Evolutionary conservation across 2,888 invertebrate genomes (phyloP).

Genomic region (Liposcelis brunnea): DNA sequence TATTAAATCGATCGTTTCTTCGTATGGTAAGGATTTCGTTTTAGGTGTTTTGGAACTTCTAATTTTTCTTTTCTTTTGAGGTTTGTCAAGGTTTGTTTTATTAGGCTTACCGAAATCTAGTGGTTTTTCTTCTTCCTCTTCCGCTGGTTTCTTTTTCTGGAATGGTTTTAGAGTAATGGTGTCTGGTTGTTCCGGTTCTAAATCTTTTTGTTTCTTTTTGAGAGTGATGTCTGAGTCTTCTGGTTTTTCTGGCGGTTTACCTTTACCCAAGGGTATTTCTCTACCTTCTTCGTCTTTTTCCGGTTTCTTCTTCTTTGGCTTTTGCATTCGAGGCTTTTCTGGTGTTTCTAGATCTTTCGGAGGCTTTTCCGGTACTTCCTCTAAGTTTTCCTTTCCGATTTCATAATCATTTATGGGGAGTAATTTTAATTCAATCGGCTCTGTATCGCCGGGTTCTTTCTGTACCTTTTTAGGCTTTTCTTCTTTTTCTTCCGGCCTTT

Average conservation of each 20-base stretch:
- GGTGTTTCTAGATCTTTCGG: slow-evolving; percentile 12
- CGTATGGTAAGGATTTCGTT: too few relatives aligned
- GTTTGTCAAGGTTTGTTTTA: slow-evolving; percentile 12
- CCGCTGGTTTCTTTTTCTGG: slow-evolving; percentile 17
- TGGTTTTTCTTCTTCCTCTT: slow-evolving; percentile 21
- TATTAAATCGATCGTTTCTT: too few relatives aligned
- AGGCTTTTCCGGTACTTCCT: slow-evolving; percentile 24
- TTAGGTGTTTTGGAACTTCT: too few relatives aligned
- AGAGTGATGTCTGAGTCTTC: slow-evolving; percentile 23
- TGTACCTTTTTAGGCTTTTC: slow-evolving; percentile 6
- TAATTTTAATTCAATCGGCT: not conserved
- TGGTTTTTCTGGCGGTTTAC: slow-evolving; percentile 22
- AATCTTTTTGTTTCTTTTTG: slow-evolving; percentile 17
- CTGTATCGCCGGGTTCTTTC: not conserved
- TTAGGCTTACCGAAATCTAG: slow-evolving; percentile 14
- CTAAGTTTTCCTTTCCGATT: slow-evolving; percentile 25
- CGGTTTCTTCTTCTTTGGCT: slow-evolving; percentile 20
- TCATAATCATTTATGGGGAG: slow-evolving; percentile 24
- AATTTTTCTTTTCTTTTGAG: too few relatives aligned
- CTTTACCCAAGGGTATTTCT: slow-evolving; percentile 18
- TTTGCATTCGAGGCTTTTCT: slow-evolving; percentile 18
- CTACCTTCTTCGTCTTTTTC: slow-evolving; percentile 21
- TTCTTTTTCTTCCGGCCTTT: slow-evolving; percentile 16
- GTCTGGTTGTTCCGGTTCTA: slow-evolving; percentile 20
- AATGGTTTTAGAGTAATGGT: slow-evolving; percentile 21